phyloP scores from a whole-genome alignment of 1,140 invertebrate species.

The Temnothorax curvispinosus region DNA sequence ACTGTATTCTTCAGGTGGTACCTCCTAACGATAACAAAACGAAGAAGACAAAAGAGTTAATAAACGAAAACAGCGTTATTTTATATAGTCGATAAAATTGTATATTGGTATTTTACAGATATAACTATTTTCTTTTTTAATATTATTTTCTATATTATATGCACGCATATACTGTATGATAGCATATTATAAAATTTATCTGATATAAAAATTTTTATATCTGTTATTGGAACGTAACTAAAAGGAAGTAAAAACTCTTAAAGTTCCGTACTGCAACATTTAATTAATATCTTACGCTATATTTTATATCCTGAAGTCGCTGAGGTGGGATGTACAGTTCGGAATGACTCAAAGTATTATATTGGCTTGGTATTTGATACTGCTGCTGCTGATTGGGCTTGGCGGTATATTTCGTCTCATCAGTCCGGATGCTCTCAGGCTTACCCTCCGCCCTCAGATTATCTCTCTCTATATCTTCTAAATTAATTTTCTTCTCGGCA shows the following conservation, averaged over 20 bases:
- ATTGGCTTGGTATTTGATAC: constrained; percentile 70
- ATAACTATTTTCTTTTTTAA: neutral
- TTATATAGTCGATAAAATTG: neutral
- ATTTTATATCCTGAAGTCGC: constrained; percentile 56
- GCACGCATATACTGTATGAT: neutral
- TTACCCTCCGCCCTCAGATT: constrained; percentile 76
- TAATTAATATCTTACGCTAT: constrained; percentile 29
- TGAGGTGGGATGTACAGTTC: constrained; percentile 64
- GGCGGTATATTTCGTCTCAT: constrained; percentile 71
- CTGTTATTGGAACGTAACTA: neutral
- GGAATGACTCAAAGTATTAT: constrained; percentile 52
- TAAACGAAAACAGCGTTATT: neutral
- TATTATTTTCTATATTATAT: neutral
- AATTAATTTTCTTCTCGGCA: constrained; percentile 79
- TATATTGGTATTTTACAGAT: neutral
- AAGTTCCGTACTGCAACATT: neutral
- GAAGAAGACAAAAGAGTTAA: neutral
- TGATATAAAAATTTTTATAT: neutral
- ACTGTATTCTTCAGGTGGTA: constrained; percentile 67
- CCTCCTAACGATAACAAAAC: constrained; percentile 54
- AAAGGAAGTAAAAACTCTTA: neutral
- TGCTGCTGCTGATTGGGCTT: constrained; percentile 74
- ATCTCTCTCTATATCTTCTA: constrained; percentile 82
- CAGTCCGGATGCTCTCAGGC: constrained; percentile 51
- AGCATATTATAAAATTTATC: neutral